Conservation (phyloP, 2,113 vertebrate genomes). For the Trachemys scripta region DNA sequence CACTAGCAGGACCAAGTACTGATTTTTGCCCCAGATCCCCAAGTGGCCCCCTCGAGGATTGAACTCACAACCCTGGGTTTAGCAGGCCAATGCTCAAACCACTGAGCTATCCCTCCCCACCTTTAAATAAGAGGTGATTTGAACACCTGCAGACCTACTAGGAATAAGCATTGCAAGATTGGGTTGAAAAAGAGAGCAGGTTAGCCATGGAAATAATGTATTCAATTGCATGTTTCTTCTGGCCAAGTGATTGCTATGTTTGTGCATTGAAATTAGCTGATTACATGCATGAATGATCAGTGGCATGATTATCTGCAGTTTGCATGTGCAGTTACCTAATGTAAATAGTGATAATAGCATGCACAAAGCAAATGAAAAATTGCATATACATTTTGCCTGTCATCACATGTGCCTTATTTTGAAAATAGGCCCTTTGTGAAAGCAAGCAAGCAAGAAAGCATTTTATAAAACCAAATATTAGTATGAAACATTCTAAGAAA, state of each 20-base stretch:
- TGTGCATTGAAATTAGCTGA: slow-evolving; percentile 6
- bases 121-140: not conserved
- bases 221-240: not conserved
- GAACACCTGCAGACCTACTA: not conserved
- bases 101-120: too few relatives aligned
- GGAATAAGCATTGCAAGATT: not conserved
- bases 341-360: not conserved
- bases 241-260: not conserved
- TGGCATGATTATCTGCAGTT: not conserved
- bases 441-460: not conserved
- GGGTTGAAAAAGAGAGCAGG: not conserved
- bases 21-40: too few relatives aligned
- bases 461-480: not conserved
- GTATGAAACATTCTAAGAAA: not conserved
- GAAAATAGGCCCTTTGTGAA: not conserved
- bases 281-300: slow-evolving; percentile 7
- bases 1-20: too few relatives aligned
- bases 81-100: too few relatives aligned
- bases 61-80: too few relatives aligned
- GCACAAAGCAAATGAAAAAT: not conserved
- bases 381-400: not conserved
- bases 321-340: slow-evolving; percentile 2
- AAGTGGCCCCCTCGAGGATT: too few relatives aligned
- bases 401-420: not conserved
- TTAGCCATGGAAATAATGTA: not conserved